These are phyloP conservation scores for Zhuqinia jingwanae DNA, from an alignment of 2,888 invertebrate genomes.

Conservation along the genomic window DNA sequence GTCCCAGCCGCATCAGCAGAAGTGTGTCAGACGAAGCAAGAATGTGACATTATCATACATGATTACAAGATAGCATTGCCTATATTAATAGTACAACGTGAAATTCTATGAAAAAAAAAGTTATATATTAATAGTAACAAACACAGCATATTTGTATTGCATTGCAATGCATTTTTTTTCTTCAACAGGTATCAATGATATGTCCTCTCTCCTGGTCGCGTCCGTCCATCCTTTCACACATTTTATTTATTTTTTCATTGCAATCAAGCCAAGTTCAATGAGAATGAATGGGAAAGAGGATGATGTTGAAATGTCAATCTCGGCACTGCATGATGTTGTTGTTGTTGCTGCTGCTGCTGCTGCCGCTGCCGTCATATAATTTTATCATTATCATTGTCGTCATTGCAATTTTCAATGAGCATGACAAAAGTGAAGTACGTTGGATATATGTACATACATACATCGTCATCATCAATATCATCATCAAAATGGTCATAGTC, in stretches of 20 bases:
- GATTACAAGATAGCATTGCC: too few species aligned
- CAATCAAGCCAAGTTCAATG: conserved; percentile 72
- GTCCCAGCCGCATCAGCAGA: background rate
- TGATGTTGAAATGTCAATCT: background rate
- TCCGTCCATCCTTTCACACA: conserved; percentile 43
- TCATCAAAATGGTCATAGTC: too few species aligned
- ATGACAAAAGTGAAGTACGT: background rate
- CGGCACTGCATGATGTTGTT: background rate
- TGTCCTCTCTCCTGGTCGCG: background rate
- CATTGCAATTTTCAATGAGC: conserved; percentile 8
- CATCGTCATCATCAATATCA: conserved; percentile 15
- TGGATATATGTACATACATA: background rate
- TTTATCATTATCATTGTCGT: background rate
- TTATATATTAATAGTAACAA: too few species aligned
- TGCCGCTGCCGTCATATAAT: background rate
- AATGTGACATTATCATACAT: conserved; percentile 1
- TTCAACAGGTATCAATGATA: background rate
- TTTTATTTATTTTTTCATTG: conserved; percentile 56
- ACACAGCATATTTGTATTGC: too few species aligned
- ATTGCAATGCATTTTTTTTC: too few species aligned
- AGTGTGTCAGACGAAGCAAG: conserved; percentile 27
- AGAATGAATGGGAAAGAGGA: conserved; percentile 42
- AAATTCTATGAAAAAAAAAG: conserved; percentile 37
- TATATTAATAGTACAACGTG: background rate
- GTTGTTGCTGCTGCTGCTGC: too few species aligned